Base-by-base conservation (phyloP, 2,888 invertebrate genomes). In the Eupithecia dodoneata region DNA sequence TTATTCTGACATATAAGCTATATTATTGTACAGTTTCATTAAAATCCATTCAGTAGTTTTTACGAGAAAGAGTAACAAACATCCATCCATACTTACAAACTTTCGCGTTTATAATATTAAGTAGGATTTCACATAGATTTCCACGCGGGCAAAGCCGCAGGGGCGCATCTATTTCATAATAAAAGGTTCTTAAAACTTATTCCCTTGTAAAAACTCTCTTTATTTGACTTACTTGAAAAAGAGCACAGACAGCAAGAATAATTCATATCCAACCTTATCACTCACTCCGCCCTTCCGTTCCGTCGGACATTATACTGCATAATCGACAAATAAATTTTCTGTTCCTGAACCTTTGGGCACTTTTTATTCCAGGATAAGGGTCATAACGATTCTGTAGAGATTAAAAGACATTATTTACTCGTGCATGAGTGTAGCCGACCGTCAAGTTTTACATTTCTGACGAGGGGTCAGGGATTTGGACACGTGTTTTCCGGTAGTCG, bases 381-480 rank as follows among this genome's bases (percentile, higher is more conserved):
- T 92, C 88, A 87, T 63, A 87, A 85, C 87, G 88, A 84, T 90
- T 88, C 86, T 89, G 87, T 88, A 86, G 83, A 92, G 91, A 93
- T 93, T 94, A 93, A 93, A 93, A 93, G 89, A 92, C 92, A 92
- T 93, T 93, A 93, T 92, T 93, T 92, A 91, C 89, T 88, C 90
- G 83, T 84, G 86, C 89, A 87, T 90, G 88, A 87, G 88, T 87
- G 90, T 88, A 90, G 86, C 89, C 86, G 87, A 88, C 86, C 90
- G 89, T 91, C 90, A 90, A 91, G 90, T 87, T 93, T 93, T 92
- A 92, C 92, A 92, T 91, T 89, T 90, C 85, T 93, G 93, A 92
- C 93, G 90, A 81, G 91, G 93, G 92, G 86, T 88, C 84, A 87
- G 86, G 87, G 81, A 85, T 87, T 87, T 85, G 85, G 86, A 87